Base-by-base conservation (phyloP, 2,113 vertebrate species). In the Dromas ardeola region DNA sequence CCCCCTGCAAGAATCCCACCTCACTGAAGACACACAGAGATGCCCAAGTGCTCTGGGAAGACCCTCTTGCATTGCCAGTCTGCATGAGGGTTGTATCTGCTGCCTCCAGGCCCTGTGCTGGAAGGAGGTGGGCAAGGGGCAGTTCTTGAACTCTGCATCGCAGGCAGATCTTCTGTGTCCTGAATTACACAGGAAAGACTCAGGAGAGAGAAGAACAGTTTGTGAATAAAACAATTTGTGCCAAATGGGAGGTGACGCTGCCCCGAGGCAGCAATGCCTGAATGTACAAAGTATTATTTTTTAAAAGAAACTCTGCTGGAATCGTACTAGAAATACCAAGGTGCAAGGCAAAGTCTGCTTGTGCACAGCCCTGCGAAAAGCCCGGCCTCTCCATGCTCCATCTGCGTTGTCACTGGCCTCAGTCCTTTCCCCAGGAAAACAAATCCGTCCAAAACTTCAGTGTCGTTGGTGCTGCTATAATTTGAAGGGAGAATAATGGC, bases 231-330 rank as follows among this genome's bases (percentile, higher is more conserved):
- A 92, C 16, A 0, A 84, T 95, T 88, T 86, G 97, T 97, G 97
- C 97, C 96, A 98, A 98, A 97, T 92, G 95, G 92, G 82, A 97
- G 95, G 93, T 55, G 83, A 88, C 15, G 90, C 95, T 96, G 96
- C 92, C 61, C 67, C 13, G 1, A 85, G 59, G 95, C 88, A 81
- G 94, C 85, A 70, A 59, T 81, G n/a, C 95, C 96, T 98, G 97
- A 98, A 98, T 98, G 97, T 98, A 98, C 86, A 89, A 98, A 95
- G 92, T 95, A 85, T 94, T 97, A 90, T 98, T 98, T 97, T 98
- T 94, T 95, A 91, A 95, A 92, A 94, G 91, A 95, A 70, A 95
- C 74, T 94, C 63, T 96, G 63, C 47, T 96, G 95, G 91, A 96
- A 92, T 81, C 65, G 22, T 59, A 91, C 43, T 89, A 94, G 93